Conservation (phyloP, 2,113 vertebrate genomes). For the Anoura caudifer region DNA sequence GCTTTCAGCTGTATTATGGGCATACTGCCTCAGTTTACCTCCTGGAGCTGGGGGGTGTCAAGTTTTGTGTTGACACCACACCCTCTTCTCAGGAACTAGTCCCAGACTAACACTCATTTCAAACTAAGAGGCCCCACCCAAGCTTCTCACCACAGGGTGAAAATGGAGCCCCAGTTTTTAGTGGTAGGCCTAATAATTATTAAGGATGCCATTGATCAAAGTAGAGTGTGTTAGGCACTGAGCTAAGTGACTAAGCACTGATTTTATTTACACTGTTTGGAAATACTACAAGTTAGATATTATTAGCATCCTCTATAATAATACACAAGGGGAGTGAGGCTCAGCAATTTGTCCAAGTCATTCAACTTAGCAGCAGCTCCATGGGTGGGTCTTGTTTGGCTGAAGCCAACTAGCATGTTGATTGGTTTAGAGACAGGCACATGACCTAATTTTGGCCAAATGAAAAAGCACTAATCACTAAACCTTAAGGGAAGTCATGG, state of each 20-base stretch:
- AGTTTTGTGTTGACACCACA: not conserved
- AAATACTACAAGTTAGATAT: not conserved
- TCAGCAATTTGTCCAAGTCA: not conserved
- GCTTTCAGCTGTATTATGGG: not conserved
- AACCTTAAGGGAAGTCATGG: not conserved
- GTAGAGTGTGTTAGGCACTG: not conserved
- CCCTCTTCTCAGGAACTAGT: not conserved
- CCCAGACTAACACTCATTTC: not conserved
- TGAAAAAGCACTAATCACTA: not conserved
- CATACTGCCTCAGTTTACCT: conserved; percentile 14
- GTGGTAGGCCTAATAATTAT: not conserved
- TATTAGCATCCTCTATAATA: not conserved
- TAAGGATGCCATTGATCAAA: not conserved
- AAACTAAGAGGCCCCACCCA: not conserved
- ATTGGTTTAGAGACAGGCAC: not conserved
- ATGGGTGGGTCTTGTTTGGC: not conserved
- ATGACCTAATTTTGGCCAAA: not conserved
- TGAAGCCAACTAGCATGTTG: not conserved
- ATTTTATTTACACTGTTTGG: not conserved
- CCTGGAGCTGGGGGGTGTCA: not conserved
- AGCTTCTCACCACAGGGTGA: not conserved
- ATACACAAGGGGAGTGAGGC: not conserved
- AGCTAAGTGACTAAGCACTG: not conserved
- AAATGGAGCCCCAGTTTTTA: not conserved
- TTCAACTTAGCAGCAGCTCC: not conserved